These are phyloP conservation scores for Tridacna gigas DNA, from an alignment of 2,888 invertebrate genomes.

Conservation along the genomic window DNA sequence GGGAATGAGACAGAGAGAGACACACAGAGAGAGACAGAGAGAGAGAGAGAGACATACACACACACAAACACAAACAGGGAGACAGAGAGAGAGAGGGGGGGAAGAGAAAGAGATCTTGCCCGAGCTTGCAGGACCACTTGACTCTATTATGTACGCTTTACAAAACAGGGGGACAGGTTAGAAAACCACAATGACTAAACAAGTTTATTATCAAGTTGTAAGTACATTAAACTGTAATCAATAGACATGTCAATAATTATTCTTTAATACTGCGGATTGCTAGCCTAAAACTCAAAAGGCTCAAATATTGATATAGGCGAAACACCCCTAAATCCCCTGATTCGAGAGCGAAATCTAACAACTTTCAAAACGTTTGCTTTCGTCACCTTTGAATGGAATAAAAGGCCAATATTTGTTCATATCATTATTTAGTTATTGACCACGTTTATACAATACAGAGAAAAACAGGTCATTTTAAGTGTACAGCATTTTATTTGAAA, in stretches of 20 bases:
- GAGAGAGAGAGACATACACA: too few relatives aligned
- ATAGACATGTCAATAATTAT: conserved; percentile 18
- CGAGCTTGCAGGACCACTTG: too few relatives aligned
- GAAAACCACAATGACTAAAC: too few relatives aligned
- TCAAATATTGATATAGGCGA: conserved; percentile 55
- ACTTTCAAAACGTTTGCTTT: conserved; percentile 30
- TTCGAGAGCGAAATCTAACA: conserved; percentile 29
- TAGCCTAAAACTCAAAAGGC: conserved; percentile 17
- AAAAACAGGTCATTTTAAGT: conserved; percentile 20
- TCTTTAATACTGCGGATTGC: conserved; percentile 27
- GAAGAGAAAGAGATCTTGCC: too few relatives aligned
- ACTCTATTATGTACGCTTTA: too few relatives aligned
- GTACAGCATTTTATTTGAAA: conserved; percentile 14
- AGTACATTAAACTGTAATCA: conserved; percentile 4
- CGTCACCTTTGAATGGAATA: conserved; percentile 11
- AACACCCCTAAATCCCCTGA: conserved; percentile 33
- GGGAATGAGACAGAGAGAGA: too few relatives aligned
- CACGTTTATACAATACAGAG: conserved; percentile 17
- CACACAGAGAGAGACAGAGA: too few relatives aligned
- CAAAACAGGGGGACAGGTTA: too few relatives aligned
- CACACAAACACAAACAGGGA: too few relatives aligned
- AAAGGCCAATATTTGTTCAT: conserved; percentile 30
- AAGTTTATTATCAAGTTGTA: neutral
- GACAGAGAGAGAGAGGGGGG: too few relatives aligned
- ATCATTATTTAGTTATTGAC: conserved; percentile 38